A percentile compares a stretch with the other conserved stretches of the same genome.
Conservation (phyloP, 1,140 invertebrate genomes). For the Metopolophium dirhodum region DNA sequence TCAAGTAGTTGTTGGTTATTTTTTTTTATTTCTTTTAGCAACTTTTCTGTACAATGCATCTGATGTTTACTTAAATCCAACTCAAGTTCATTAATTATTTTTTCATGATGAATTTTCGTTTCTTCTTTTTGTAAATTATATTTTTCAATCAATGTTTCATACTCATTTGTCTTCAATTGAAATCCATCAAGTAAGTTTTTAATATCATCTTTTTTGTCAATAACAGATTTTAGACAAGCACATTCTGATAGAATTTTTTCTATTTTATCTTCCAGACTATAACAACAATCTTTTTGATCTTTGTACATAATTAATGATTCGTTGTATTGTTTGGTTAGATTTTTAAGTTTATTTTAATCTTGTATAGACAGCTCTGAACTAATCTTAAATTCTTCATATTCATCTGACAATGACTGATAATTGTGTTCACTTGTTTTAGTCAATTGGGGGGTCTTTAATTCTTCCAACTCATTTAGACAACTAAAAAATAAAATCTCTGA, state of each 20-base stretch:
- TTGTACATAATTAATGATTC: conserved; percentile 37
- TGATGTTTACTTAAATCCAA: too few relatives aligned
- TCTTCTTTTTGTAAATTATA: conserved; percentile 43
- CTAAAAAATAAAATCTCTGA: conserved; percentile 19
- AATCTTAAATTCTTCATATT: conserved; percentile 39
- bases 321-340: conserved; percentile 30
- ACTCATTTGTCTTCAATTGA: conserved; percentile 24
- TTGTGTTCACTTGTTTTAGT: conserved; percentile 28
- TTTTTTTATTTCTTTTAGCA: too few relatives aligned
- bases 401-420: conserved; percentile 26
- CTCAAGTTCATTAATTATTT: too few relatives aligned
- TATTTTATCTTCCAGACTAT: background rate
- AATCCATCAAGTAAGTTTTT: conserved; percentile 1
- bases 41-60: too few relatives aligned
- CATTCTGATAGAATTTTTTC: conserved; percentile 26
- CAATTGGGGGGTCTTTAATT: conserved; percentile 41
- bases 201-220: conserved; percentile 47
- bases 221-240: conserved; percentile 13
- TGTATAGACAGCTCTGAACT: conserved; percentile 28
- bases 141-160: conserved; percentile 21
- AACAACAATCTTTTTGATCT: conserved; percentile 20
- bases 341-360: conserved; percentile 44
- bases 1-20: too few relatives aligned
- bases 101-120: background rate
- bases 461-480: conserved; percentile 27